A percentile compares a stretch with the other conserved stretches of the same genome.
Conservation (phyloP, 2,797 vertebrate genomes). For the Microctenopoma stevenorrisi region DNA sequence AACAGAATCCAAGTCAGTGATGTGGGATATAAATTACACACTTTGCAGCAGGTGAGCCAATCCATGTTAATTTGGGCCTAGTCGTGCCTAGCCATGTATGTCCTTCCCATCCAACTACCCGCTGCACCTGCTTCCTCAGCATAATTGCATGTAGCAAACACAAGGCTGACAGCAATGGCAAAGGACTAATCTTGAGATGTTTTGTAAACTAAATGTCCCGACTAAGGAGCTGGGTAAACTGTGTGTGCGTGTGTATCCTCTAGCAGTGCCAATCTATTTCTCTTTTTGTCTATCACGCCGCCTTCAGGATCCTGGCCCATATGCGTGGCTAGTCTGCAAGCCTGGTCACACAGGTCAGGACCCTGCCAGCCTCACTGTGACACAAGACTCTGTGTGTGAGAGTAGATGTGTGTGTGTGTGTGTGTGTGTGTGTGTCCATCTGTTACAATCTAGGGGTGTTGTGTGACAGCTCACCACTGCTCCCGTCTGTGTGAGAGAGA, state of each 20-base stretch:
- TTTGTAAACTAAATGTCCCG: constrained; percentile 32
- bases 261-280: constrained; percentile 52
- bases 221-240: constrained; percentile 67
- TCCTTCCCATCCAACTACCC: constrained; percentile 51
- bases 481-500: constrained; percentile 47
- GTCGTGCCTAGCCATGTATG: constrained; percentile 68
- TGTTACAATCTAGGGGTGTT: constrained; percentile 66
- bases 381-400: constrained; percentile 37
- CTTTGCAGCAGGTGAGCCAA: constrained; percentile 58
- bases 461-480: constrained; percentile 75
- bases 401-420: constrained; percentile 23
- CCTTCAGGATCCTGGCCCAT: constrained; percentile 69
- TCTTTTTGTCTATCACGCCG: constrained; percentile 59
- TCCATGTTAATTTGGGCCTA: constrained; percentile 60
- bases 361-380: constrained; percentile 77
- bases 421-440: constrained; percentile 61
- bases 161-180: constrained; percentile 6
- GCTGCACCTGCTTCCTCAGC: constrained; percentile 60
- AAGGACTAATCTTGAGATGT: constrained; percentile 24
- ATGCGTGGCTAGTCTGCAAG: constrained; percentile 72
- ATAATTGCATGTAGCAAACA: constrained; percentile 27
- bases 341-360: constrained; percentile 78
- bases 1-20: constrained; percentile 64
- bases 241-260: constrained; percentile 59
- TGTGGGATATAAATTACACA: constrained; percentile 70